phyloP scores from a whole-genome alignment of 2,113 vertebrate genomes.

The Budorcas taxicolor region DNA sequence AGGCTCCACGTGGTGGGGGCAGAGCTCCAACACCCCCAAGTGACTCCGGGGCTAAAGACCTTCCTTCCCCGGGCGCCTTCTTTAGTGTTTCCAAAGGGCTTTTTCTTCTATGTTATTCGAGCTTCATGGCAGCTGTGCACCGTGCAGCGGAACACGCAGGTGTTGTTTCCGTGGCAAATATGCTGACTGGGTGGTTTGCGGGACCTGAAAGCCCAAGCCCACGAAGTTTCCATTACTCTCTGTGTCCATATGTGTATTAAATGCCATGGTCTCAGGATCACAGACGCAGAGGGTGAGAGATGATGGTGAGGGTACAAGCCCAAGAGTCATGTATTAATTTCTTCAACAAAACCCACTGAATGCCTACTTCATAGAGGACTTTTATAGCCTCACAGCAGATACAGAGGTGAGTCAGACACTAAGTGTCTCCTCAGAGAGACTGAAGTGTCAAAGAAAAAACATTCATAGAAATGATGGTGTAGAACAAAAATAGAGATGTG shows the following conservation, averaged over 20 bases:
- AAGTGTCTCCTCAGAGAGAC: not conserved
- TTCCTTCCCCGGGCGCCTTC: fast-evolving
- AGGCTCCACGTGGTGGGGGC: not conserved
- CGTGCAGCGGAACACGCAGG: not conserved
- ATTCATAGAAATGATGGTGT: not conserved
- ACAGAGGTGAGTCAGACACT: not conserved
- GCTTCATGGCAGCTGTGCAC: not conserved
- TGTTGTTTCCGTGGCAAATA: not conserved
- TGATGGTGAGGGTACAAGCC: not conserved
- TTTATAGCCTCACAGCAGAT: not conserved
- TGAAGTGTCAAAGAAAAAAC: not conserved
- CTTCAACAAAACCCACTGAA: not conserved
- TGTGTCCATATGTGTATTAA: not conserved
- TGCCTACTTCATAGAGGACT: not conserved
- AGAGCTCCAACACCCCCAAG: not conserved
- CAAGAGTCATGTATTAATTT: not conserved
- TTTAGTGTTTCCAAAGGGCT: not conserved
- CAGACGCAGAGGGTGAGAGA: not conserved
- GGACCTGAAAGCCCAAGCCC: not conserved
- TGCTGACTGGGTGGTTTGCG: not conserved
- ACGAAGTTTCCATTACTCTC: not conserved
- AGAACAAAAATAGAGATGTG: not conserved
- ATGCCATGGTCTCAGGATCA: not conserved
- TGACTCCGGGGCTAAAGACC: fast-evolving
- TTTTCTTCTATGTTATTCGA: not conserved